phyloP scores from a whole-genome alignment of 2,888 invertebrate species.

The Acholoe squamosa region DNA sequence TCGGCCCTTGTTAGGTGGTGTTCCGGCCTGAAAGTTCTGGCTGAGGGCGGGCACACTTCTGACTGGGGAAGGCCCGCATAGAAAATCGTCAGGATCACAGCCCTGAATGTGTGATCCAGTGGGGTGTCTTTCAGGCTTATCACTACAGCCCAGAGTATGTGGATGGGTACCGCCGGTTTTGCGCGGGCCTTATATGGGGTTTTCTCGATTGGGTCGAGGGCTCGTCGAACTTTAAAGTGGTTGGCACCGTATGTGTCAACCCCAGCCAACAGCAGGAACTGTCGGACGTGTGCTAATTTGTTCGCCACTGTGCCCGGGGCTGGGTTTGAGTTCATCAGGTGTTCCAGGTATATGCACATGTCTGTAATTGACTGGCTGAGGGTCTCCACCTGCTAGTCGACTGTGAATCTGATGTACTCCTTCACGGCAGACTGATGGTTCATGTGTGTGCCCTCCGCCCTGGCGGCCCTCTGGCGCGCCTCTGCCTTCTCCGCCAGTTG shows the following conservation, averaged over 20 bases:
- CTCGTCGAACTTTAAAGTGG: neutral
- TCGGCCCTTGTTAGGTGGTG: neutral
- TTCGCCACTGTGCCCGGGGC: neutral
- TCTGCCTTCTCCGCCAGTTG: neutral
- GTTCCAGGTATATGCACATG: neutral
- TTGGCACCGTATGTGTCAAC: neutral
- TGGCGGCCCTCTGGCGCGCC: neutral
- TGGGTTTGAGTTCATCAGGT: neutral
- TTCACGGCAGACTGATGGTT: neutral
- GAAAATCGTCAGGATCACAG: no score
- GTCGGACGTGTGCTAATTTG: neutral
- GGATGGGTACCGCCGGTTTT: neutral
- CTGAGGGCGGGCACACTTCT: no score
- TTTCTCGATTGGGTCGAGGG: neutral
- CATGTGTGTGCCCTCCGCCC: neutral
- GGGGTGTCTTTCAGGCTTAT: neutral
- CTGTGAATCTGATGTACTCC: neutral
- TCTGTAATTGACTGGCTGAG: neutral
- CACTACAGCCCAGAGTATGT: neutral
- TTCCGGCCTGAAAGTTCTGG: neutral
- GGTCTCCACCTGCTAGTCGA: neutral
- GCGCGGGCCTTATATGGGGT: neutral
- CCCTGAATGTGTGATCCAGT: neutral
- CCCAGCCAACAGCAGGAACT: no score
- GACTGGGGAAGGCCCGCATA: neutral